Percentiles rank a stretch among this genome's conserved stretches.
These are phyloP conservation scores for Orthonevra nobilis DNA, from an alignment of 2,888 invertebrate genomes.

Conservation along the genomic window DNA sequence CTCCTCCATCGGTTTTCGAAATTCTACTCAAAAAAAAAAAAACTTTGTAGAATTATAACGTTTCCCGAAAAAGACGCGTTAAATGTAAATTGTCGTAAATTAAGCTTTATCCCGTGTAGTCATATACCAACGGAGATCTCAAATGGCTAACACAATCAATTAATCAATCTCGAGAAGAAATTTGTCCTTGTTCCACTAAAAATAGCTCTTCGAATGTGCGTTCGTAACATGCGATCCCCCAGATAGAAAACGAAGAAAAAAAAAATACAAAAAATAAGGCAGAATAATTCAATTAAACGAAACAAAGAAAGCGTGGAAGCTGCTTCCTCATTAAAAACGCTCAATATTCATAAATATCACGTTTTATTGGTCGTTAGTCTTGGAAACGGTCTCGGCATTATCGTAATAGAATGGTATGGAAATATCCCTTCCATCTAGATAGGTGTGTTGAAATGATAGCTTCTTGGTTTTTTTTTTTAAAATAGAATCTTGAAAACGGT, in stretches of 20 bases:
- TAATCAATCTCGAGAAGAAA: slow-evolving; percentile 14
- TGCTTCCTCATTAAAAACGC: background rate
- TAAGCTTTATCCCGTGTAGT: too few relatives aligned
- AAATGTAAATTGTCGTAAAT: too few relatives aligned
- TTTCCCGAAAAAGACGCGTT: too few relatives aligned
- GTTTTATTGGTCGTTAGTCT: background rate
- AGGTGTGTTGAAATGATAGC: background rate
- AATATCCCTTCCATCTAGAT: background rate
- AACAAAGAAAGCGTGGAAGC: background rate
- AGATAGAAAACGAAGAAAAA: background rate
- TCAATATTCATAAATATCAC: background rate
- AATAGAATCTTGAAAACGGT: background rate
- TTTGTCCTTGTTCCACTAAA: slow-evolving; percentile 23
- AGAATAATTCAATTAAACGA: too few relatives aligned
- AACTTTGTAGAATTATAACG: too few relatives aligned
- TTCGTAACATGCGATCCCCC: slow-evolving; percentile 3
- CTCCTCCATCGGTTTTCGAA: too few relatives aligned
- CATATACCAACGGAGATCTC: too few relatives aligned
- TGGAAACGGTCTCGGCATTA: background rate
- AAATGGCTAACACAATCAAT: slow-evolving; percentile 7
- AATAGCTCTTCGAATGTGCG: slow-evolving; percentile 1
- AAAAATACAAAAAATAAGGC: too few relatives aligned
- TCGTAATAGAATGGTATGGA: background rate
- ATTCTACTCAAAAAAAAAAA: too few relatives aligned
- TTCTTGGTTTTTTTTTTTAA: background rate